phyloP scores from a whole-genome alignment of 2,113 vertebrate species.

The Mellivora capensis region DNA sequence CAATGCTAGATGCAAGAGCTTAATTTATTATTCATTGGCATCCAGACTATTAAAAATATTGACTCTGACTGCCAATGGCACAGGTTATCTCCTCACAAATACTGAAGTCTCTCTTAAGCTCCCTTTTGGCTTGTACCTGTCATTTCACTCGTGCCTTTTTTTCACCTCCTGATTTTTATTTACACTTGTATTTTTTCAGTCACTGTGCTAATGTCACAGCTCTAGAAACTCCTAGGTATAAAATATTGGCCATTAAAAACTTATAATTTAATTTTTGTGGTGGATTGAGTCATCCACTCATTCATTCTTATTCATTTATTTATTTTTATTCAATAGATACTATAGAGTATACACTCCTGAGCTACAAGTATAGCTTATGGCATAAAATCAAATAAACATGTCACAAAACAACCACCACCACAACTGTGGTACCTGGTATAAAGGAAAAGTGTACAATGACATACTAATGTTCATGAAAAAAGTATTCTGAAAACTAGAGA shows the following conservation, averaged over 20 bases:
- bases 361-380: background rate
- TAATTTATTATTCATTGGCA: background rate
- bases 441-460: background rate
- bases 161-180: background rate
- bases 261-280: background rate
- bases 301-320: background rate
- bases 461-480: background rate
- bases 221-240: background rate
- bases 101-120: background rate
- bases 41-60: background rate
- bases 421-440: background rate
- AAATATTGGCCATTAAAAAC: background rate
- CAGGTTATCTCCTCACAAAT: background rate
- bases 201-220: background rate
- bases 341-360: background rate
- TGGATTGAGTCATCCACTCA: background rate
- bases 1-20: background rate
- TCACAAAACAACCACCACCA: background rate
- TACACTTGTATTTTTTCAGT: constrained; percentile 20
- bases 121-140: background rate
- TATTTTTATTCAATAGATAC: background rate
- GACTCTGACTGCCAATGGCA: background rate
- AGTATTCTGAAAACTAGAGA: background rate
- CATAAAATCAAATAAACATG: background rate
- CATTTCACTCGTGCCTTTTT: background rate